phyloP scores from a whole-genome alignment of 1,140 invertebrate genomes.

The Polyergus mexicanus region DNA sequence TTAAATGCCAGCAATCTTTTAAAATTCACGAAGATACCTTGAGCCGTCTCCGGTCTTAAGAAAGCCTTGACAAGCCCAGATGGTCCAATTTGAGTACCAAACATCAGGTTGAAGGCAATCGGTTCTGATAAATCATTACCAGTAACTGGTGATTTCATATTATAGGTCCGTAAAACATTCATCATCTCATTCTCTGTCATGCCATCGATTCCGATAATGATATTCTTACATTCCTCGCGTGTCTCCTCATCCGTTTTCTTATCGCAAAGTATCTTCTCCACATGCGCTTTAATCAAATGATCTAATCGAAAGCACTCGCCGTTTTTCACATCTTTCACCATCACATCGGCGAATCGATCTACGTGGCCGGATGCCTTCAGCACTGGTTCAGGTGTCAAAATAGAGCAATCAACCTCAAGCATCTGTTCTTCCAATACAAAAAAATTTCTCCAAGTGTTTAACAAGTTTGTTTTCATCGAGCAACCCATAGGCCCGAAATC shows the following conservation, averaged over 20 bases:
- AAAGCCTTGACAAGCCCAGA: constrained; percentile 97
- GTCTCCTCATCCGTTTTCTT: constrained; percentile 92
- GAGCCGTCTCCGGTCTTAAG: constrained; percentile 98
- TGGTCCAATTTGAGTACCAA: constrained; percentile 98
- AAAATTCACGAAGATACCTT: constrained; percentile 99
- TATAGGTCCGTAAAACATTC: constrained; percentile 93
- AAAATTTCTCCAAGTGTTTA: constrained; percentile 97
- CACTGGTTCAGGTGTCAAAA: constrained; percentile 98
- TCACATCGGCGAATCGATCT: constrained; percentile 99
- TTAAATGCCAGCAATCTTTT: constrained; percentile 99
- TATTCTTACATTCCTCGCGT: constrained; percentile 93
- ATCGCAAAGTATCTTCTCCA: constrained; percentile 95
- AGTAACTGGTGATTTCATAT: constrained; percentile 98
- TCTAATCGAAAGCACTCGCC: constrained; percentile 99
- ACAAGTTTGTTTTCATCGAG: constrained; percentile 98
- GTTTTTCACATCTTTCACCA: constrained; percentile 98
- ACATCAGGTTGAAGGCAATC: constrained; percentile 99
- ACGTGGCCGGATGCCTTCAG: constrained; percentile 99
- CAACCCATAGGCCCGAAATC: constrained; percentile 99
- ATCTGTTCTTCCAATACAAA: constrained; percentile 99
- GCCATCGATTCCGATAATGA: constrained; percentile 94
- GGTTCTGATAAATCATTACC: constrained; percentile 98
- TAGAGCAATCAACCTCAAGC: constrained; percentile 99
- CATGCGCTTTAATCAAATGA: constrained; percentile 98
- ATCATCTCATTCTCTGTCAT: constrained; percentile 96